Evolutionary conservation across 2,888 invertebrate genomes (phyloP), one percentile per base, ranked within the genome.

Genomic region (Pyrrhosoma nymphula): DNA sequence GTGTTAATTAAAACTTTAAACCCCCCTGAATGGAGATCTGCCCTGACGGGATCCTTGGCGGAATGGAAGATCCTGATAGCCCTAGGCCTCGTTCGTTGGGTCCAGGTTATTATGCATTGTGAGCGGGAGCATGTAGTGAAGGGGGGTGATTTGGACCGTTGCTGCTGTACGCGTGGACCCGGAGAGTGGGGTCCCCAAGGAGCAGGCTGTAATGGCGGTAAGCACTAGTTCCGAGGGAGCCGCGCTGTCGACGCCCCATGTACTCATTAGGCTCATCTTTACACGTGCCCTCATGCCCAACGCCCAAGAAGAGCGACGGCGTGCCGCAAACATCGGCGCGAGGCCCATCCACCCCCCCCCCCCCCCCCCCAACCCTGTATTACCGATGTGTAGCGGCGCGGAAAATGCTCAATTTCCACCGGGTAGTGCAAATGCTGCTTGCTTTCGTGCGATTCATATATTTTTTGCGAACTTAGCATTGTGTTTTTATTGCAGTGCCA

Each of bases 151-250:
- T 82, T 16, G 89, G 47, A 56, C n/a, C 89, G 89, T 89, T 89
- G 55, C n/a, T 47, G n/a, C 20, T 60, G 18, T 60, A 2, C 60
- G 6, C 39, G 89, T 55, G 55, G 89, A 89, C 56, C 16, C 56
- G 16, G 47, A 8, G 88, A 88, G 55, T 56, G 39, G 69, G 16
- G 89, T 89, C 89, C 56, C 89, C 35, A 88, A 88, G 89, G 55
- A 55, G 55, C 12, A 8, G 39, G 26, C 82, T 35, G 35, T 82
- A 89, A 89, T 55, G 56, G 89, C 89, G 89, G 89, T n/a, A 89
- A 89, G 89, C 89, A 89, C 56, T 56, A 89, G 89, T 89, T 89
- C 89, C 55, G 89, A 47, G 89, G 89, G 47, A 89, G 89, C 26
- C 23, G 20, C 47, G 39, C 39, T 55, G 47, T 89, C n/a, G 55